Evolutionary conservation across 2,888 invertebrate genomes (phyloP).

Genomic region (Lasioglossum leucozonium): DNA sequence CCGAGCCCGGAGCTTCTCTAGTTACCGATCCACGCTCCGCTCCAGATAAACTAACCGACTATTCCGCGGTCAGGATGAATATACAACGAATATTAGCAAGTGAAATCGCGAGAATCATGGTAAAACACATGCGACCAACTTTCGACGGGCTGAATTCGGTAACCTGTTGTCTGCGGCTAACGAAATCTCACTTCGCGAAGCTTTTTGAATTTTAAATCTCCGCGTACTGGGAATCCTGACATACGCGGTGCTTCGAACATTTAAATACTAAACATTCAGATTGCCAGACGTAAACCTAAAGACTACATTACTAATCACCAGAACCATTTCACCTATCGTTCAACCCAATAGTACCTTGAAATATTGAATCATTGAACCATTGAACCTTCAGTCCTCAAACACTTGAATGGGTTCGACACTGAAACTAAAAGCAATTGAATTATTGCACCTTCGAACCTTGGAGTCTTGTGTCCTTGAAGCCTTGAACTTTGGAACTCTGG

Average conservation of each 20-base stretch:
- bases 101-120: conserved; percentile 70
- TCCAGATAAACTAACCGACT: conserved; percentile 46
- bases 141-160: conserved; percentile 54
- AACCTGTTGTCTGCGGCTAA: conserved; percentile 71
- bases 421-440: too few species aligned
- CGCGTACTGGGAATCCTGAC: neutral
- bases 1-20: conserved; percentile 2
- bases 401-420: too few species aligned
- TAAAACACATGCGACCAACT: conserved; percentile 67
- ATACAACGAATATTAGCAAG: conserved; percentile 81
- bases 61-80: conserved; percentile 72
- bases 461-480: neutral
- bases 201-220: neutral
- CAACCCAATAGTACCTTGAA: too few species aligned
- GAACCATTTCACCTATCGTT: too few species aligned
- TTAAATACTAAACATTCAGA: neutral
- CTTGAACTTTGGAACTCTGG: neutral
- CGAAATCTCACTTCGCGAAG: neutral
- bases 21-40: conserved; percentile 25
- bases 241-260: neutral
- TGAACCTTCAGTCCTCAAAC: too few species aligned
- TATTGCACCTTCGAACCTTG: neutral
- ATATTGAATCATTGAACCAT: too few species aligned
- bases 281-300: neutral
- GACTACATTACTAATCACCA: neutral